A percentile compares a stretch with the other conserved stretches of the same genome.
Evolutionary conservation across 2,797 vertebrate species (phyloP).

Genomic region (Rhinophrynus dorsalis): DNA sequence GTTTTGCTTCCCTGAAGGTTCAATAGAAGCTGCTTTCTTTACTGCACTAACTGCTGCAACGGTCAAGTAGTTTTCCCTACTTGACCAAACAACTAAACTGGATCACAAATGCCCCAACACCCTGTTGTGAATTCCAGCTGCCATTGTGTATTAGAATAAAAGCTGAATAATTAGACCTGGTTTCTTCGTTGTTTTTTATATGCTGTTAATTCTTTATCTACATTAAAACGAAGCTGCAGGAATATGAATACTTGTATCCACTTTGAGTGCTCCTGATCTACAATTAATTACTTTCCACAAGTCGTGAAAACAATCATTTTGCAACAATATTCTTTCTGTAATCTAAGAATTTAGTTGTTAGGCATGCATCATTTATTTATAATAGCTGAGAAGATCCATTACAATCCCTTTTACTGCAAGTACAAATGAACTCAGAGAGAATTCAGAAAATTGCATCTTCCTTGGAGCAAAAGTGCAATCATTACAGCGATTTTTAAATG

Average conservation of each 20-base stretch:
- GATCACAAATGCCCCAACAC: too few relatives aligned
- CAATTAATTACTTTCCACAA: slow-evolving; percentile 56
- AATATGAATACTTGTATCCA: slow-evolving; percentile 53
- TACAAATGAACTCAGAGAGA: slow-evolving; percentile 53
- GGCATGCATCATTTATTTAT: slow-evolving; percentile 58
- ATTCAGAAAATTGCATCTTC: slow-evolving; percentile 12
- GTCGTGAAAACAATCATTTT: slow-evolving; percentile 58
- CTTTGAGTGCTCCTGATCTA: slow-evolving; percentile 52
- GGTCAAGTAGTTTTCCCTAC: too few relatives aligned
- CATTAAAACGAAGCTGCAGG: slow-evolving; percentile 48
- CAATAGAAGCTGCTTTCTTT: too few relatives aligned
- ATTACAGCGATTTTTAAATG: slow-evolving; percentile 18
- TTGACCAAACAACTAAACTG: too few relatives aligned
- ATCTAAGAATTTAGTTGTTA: slow-evolving; percentile 51
- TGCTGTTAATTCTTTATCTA: slow-evolving; percentile 18
- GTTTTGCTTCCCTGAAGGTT: too few relatives aligned
- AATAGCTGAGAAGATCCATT: slow-evolving; percentile 54
- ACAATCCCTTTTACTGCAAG: slow-evolving; percentile 52
- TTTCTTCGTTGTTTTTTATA: too few relatives aligned
- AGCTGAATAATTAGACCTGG: too few relatives aligned
- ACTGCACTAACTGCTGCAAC: too few relatives aligned
- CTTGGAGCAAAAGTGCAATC: slow-evolving; percentile 26
- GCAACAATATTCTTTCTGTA: slow-evolving; percentile 59
- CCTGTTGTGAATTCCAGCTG: too few relatives aligned
- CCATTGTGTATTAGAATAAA: too few relatives aligned